phyloP scores from a whole-genome alignment of 1,140 invertebrate species.

The Drosophila kurseongensis region DNA sequence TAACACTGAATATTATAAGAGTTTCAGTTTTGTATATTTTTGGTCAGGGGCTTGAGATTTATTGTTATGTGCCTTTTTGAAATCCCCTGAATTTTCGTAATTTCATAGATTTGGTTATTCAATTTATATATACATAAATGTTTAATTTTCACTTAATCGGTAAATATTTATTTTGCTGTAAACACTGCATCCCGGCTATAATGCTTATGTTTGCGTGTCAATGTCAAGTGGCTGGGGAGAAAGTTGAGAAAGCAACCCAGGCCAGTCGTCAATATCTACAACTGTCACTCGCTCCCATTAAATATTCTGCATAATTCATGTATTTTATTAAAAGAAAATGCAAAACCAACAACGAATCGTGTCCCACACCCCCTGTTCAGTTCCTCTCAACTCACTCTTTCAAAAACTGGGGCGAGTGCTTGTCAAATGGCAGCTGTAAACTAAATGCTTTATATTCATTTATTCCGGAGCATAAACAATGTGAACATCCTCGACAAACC shows the following conservation, averaged over 20 bases:
- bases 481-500: constrained; percentile 48
- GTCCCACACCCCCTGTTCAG: background rate
- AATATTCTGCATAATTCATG: constrained; percentile 70
- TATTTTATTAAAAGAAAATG: constrained; percentile 67
- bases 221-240: constrained; percentile 19
- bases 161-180: background rate
- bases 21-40: no score
- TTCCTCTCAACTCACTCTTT: background rate
- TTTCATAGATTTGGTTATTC: no score
- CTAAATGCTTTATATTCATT: constrained; percentile 75
- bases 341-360: constrained; percentile 46
- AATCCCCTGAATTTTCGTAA: no score
- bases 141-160: background rate
- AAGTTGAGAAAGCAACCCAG: constrained; percentile 21
- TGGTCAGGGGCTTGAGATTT: no score
- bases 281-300: constrained; percentile 21
- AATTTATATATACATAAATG: no score
- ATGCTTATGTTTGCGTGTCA: constrained; percentile 17
- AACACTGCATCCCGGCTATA: background rate
- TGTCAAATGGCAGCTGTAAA: constrained; percentile 72
- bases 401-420: constrained; percentile 38
- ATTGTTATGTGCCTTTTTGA: no score
- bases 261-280: constrained; percentile 14
- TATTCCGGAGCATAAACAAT: constrained; percentile 59
- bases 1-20: no score